Base-by-base conservation (phyloP, 2,888 invertebrate species). In the Dryocosmus kuriphilus region DNA sequence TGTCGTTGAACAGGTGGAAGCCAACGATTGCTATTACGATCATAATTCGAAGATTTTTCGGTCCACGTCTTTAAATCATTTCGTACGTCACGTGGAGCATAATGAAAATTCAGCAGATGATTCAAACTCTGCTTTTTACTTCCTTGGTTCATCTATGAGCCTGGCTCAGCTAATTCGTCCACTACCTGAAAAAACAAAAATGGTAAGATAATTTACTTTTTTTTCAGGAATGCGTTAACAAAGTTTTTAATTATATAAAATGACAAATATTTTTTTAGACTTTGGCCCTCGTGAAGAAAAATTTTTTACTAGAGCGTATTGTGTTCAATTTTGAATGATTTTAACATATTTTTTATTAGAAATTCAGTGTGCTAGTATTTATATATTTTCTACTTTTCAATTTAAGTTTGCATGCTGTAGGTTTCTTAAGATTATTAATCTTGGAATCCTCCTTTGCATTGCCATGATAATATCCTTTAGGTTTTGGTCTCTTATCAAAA, bases 51-150 rank as follows among this genome's bases (percentile, higher is more conserved):
- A 83, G 91, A 92, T 88, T 82, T 88, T 78, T 81, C 82, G 81
- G 78, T 85, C 88, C 89, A 88, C 76, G 80, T 79, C 62, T 91
- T 80, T 89, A 88, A 77, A 91, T 92, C 83, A 91, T 91, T 89
- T 91, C 83, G 92, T 88, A 83, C 84, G 74, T 93, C 94, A 73
- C 95, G 93, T 67, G 96, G 94, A 82, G 95, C 94, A 91, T 96
- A 97, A 92, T 96, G 95, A 92, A 98, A 98, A 93, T 98, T 98
- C 88, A 98, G 94, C 94, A 98, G 94, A 94, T 98, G 97, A 92
- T 97, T 98, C 93, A 97, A 94, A 93, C 96, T 98, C 93, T 96
- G 96, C 93, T 97, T 97, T 92, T 97, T 97, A 92, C 96, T 96
- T 93, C 97, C 96, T 92, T 94, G 94, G 91, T 94, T 93, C 93